These are phyloP conservation scores for Malthinus seriepunctatus DNA, from an alignment of 2,888 invertebrate genomes.

Conservation along the genomic window DNA sequence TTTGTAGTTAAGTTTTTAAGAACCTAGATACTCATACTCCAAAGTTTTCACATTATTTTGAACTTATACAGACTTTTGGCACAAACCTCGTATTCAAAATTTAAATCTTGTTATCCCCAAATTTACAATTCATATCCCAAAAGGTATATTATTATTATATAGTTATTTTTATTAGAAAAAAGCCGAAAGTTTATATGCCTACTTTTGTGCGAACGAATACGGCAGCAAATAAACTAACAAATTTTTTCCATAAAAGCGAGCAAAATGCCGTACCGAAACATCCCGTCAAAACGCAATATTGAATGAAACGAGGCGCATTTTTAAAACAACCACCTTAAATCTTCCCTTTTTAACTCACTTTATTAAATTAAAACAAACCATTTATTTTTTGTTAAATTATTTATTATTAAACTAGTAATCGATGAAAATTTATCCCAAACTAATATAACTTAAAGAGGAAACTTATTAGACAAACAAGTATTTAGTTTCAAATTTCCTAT, in stretches of 20 bases:
- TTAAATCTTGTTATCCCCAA: too few relatives aligned
- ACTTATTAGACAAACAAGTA: not conserved
- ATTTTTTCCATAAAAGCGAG: conserved; percentile 24
- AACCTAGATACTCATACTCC: too few relatives aligned
- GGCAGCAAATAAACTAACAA: conserved; percentile 21
- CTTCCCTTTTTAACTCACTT: conserved; percentile 23
- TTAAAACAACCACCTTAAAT: conserved; percentile 24
- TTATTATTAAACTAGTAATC: too few relatives aligned
- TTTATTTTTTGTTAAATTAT: conserved; percentile 21
- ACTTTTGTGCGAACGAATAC: conserved; percentile 12
- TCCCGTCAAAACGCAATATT: conserved; percentile 26
- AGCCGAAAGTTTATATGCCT: too few relatives aligned
- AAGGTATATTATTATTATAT: too few relatives aligned
- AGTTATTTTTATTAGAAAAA: too few relatives aligned
- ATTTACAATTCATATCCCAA: too few relatives aligned
- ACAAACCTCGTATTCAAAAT: too few relatives aligned
- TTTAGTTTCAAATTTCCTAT: not conserved
- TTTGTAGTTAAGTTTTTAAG: too few relatives aligned
- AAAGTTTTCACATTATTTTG: too few relatives aligned
- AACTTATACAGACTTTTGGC: too few relatives aligned
- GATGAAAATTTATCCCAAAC: not conserved
- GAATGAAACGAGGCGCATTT: conserved; percentile 28
- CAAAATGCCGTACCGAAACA: conserved; percentile 22
- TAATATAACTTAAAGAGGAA: not conserved
- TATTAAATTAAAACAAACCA: conserved; percentile 27